Base-by-base conservation (phyloP, 2,113 vertebrate genomes). In the Lontra canadensis region DNA sequence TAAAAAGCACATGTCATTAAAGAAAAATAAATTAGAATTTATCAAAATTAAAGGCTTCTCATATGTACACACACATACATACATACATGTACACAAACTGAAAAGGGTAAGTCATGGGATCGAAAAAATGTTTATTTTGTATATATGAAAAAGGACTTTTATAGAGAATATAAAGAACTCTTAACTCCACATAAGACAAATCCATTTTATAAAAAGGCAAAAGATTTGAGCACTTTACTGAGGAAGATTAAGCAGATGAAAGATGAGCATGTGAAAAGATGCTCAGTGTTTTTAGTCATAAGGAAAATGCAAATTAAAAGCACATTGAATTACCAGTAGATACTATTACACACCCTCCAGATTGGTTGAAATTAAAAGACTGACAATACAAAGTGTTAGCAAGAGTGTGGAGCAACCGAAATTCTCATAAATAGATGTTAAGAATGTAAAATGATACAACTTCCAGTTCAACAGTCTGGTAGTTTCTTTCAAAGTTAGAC, bases 391-490 rank as follows among this genome's bases (percentile, higher is more conserved):
- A 92, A 71, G 18, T 85, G 9, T 79, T 74, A 21, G 1, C n/a
- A 76, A 65, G 23, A 13, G 7, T 90, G 8, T 85, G 23, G 20
- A 74, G 10, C 44, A 80, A 74, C 44, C 44, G 42, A 65, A 63
- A 88, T 94, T 85, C 61, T 94, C 63, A 69, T 67, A 61, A 42
- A 31, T 59, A 63, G 65, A 44, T 91, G 25, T 52, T 83, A 78
- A 82, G 42, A 88, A 73, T 88, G 36, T 78, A 79, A 96, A 97
- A 90, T 76, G 25, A 80, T 85, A 85, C 1, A 95, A 73, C 29
- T 12, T 67, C 55, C 31, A 90, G 63, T 65, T 85, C 10, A 44
- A 71, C 25, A 55, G 44, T 83, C 36, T 96, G 52, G 7, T 94
- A 80, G 67, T 88, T 88, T 78, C 65, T 95, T 90, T 55, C 49